Base-by-base conservation (phyloP, 2,797 vertebrate genomes). In the Delichon dasypus region DNA sequence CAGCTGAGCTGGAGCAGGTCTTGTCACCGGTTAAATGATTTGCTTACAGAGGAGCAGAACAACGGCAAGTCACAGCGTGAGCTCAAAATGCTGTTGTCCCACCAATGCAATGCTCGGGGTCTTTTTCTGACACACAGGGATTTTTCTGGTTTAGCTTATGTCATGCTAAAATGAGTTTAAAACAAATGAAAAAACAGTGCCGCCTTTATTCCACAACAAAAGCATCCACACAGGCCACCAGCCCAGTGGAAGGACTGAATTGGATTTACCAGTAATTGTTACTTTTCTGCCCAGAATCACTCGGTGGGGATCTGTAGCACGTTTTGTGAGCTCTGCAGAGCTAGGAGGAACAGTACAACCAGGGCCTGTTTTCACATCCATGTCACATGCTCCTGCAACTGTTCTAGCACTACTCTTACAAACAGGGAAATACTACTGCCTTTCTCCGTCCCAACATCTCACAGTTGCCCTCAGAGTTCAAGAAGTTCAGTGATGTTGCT, bases 111-210 rank as follows among this genome's bases (percentile, higher is more conserved):
- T 13, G 61, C 47, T 77, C 68, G 73, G 40, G 36, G 44, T 38
- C 67, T 92, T 76, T 80, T 76, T 70, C 47, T 81, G 81, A 87
- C 32, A 83, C 60, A 44, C 42, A 16, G 50, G 34, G 90, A 89
- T 75, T 81, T 95, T 93, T 95, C 88, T 94, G 71, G 81, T 84
- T 81, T 72, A 60, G 70, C 88, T 87, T 51, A 44, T 53, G 36
- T 89, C 65, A 36, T 29, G n/a, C 40, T 84, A 75, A 87, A 93
- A 74, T 1, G 13, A 66, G 40, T 74, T 66, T 86, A 83, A 89
- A 92, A 94, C 73, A 88, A 89, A 51, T 7, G 36, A 13, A 57
- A 72, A 58, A 73, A 64, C 53, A 58, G 62, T 29, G 36, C 9
- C 0, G 10, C 53, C 55, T 87, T 77, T 87, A 78, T 89, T 86